phyloP scores from a whole-genome alignment of 2,113 vertebrate genomes.

The Candoia aspera region DNA sequence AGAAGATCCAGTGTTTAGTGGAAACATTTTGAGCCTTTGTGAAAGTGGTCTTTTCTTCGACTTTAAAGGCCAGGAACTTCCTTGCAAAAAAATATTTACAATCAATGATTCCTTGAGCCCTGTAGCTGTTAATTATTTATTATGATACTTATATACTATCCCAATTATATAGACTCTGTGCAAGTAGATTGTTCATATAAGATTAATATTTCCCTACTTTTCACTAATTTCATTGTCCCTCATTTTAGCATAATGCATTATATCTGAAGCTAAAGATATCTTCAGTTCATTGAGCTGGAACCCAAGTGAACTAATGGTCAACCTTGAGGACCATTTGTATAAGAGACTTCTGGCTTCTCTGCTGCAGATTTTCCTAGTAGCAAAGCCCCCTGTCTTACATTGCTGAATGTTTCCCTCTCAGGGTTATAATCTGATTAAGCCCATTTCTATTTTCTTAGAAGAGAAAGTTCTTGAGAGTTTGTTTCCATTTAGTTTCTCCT shows the following conservation, averaged over 20 bases:
- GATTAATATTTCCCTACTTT: neutral
- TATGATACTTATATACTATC: no score
- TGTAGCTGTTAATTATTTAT: no score
- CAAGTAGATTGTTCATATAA: neutral
- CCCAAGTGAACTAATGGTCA: conserved; percentile 11
- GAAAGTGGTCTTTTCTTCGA: neutral
- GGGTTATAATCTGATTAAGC: neutral
- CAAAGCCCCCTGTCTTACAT: neutral
- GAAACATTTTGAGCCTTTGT: neutral
- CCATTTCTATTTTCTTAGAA: neutral
- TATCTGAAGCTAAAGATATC: conserved; percentile 8
- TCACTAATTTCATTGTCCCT: neutral
- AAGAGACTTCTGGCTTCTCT: conserved; percentile 8
- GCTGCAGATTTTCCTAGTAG: neutral
- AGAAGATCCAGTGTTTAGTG: neutral
- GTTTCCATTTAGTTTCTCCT: neutral
- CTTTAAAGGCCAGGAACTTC: neutral
- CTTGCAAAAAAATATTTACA: neutral
- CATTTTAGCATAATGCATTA: conserved; percentile 6
- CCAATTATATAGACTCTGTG: no score
- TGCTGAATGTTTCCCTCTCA: neutral
- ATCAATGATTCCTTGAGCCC: neutral
- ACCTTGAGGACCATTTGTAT: conserved; percentile 12
- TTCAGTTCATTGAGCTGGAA: conserved; percentile 16
- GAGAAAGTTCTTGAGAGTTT: neutral